These are phyloP conservation scores for Syrphus vitripennis DNA, from an alignment of 2,888 invertebrate genomes.

Conservation along the genomic window DNA sequence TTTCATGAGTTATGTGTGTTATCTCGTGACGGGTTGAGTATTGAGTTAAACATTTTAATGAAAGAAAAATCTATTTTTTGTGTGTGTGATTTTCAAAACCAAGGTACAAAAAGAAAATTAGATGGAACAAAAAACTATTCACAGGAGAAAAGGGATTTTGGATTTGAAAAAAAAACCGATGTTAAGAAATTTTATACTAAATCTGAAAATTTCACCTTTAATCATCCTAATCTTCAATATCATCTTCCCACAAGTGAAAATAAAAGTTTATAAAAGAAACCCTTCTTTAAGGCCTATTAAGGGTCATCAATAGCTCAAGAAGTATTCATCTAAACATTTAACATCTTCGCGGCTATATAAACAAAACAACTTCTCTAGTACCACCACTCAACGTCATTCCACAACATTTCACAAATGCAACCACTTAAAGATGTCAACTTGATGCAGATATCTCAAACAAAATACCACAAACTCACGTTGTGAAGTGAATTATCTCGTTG, in stretches of 20 bases:
- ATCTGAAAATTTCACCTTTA: too few species aligned
- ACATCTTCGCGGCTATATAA: neutral
- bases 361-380: neutral
- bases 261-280: neutral
- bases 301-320: neutral
- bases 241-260: too few species aligned
- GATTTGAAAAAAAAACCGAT: too few species aligned
- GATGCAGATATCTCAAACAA: slow-evolving; percentile 3
- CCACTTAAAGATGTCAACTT: slow-evolving; percentile 41
- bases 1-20: neutral
- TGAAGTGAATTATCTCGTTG: slow-evolving; percentile 14
- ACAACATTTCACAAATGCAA: neutral
- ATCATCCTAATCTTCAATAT: too few species aligned
- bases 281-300: neutral
- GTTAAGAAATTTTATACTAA: too few species aligned
- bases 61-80: neutral
- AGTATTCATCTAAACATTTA: neutral
- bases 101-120: neutral
- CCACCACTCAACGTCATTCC: neutral
- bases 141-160: too few species aligned
- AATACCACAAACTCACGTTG: neutral
- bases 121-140: too few species aligned
- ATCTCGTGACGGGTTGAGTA: neutral
- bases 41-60: neutral
- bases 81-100: neutral